phyloP scores from a whole-genome alignment of 2,888 invertebrate genomes.

The Rhagium mordax region DNA sequence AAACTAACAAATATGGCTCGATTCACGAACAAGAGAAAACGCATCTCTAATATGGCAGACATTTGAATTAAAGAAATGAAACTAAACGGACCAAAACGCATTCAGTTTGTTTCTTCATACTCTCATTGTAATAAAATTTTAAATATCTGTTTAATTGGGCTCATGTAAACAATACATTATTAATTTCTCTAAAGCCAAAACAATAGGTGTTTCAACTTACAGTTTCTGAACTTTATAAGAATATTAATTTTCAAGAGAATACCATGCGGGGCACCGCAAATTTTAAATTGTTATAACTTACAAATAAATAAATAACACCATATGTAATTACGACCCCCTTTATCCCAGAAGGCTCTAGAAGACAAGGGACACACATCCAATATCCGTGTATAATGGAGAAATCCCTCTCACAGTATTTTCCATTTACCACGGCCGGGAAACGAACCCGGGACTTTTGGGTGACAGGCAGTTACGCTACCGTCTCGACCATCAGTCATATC shows the following conservation, averaged over 20 bases:
- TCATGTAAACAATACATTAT: constrained; percentile 52
- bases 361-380: too few relatives aligned
- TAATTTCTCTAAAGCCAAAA: constrained; percentile 30
- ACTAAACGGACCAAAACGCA: constrained; percentile 56
- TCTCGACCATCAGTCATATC: too few relatives aligned
- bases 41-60: constrained; percentile 54
- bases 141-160: constrained; percentile 58
- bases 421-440: too few relatives aligned
- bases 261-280: too few relatives aligned
- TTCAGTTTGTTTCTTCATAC: constrained; percentile 54
- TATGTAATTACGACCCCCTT: too few relatives aligned
- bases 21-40: constrained; percentile 51
- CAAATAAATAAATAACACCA: too few relatives aligned
- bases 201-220: not conserved
- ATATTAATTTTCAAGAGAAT: not conserved
- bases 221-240: not conserved
- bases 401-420: too few relatives aligned
- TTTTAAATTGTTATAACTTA: too few relatives aligned
- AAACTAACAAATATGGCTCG: constrained; percentile 51
- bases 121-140: constrained; percentile 58
- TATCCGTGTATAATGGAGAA: too few relatives aligned
- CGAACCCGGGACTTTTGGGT: too few relatives aligned
- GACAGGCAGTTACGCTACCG: too few relatives aligned
- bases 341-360: too few relatives aligned
- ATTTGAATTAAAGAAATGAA: constrained; percentile 56